A percentile compares a stretch with the other conserved stretches of the same genome.
phyloP scores from a whole-genome alignment of 2,797 vertebrate genomes.

The Brachyrhaphis roseni region DNA sequence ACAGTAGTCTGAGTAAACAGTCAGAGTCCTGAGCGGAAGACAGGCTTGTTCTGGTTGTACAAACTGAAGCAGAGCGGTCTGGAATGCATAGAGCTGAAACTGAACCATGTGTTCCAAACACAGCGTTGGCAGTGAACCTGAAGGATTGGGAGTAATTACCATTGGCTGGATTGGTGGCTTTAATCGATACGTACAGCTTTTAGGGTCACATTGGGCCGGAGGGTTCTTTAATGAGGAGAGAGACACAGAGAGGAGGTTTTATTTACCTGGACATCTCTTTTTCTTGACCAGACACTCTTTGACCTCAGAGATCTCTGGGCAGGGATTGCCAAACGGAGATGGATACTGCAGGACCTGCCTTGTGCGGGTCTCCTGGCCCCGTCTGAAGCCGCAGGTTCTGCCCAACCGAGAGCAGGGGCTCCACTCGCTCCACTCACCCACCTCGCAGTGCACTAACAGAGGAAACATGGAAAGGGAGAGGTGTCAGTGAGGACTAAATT shows the following conservation, averaged over 20 bases:
- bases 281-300: conserved; percentile 92
- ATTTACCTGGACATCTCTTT: conserved; percentile 90
- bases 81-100: conserved; percentile 69
- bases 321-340: conserved; percentile 86
- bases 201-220: background rate
- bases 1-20: conserved; percentile 76
- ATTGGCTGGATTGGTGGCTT: conserved; percentile 1
- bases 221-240: background rate
- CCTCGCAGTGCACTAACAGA: conserved; percentile 91
- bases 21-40: conserved; percentile 72
- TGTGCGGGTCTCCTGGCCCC: conserved; percentile 90
- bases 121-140: conserved; percentile 31
- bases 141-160: conserved; percentile 33
- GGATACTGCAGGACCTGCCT: conserved; percentile 89
- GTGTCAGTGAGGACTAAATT: background rate
- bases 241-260: background rate
- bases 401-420: conserved; percentile 89
- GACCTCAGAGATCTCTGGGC: conserved; percentile 87
- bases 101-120: conserved; percentile 60
- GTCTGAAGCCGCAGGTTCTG: conserved; percentile 93
- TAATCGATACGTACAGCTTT: background rate
- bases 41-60: conserved; percentile 69
- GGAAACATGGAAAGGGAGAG: conserved; percentile 1
- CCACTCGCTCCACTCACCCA: conserved; percentile 93
- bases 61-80: conserved; percentile 63